Evolutionary conservation across 2,888 invertebrate genomes (phyloP), one percentile per base, ranked within the genome.

Genomic region (Zeuzera pyrina): DNA sequence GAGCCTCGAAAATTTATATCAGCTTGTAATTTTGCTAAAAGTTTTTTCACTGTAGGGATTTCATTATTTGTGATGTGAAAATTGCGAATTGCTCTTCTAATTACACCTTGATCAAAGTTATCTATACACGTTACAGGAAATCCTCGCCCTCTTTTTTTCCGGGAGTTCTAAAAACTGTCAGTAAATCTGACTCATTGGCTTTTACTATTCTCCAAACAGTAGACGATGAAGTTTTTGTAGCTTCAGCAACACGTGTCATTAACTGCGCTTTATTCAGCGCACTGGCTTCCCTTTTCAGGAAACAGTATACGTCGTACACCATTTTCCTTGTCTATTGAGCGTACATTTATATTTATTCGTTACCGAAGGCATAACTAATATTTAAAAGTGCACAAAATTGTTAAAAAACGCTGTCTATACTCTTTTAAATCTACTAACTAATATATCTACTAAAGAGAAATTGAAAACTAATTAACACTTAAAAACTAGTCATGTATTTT

Each of bases 261-360:
- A 22, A 10, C 11, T 22, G 22, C n/a, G 10, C 3, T 22, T 22
- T 11, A 2, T 0, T 6, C n/a, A 22, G 11, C n/a, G n/a, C n/a
- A 3, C 10, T 2, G 22, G 4, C 2, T 2, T 22, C 22, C 11
- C 11, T 22, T 22, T 22, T 22, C 10, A 22, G n/a, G 11, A 22
- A 22, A 11, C 22, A 22, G 8, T 22, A 22, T 10, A 22, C 10
- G 22, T 22, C 10, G 10, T 22, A 22, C n/a, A 22, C 11, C n/a
- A 22, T 8, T 11, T 22, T 22, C 4, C 5, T 7, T 22, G 22
- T 22, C 22, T 22, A n/a, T 7, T 22, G 4, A 22, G n/a, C 11
- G 22, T 22, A n/a, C 29, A 39, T n/a, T n/a, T n/a, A n/a, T n/a
- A n/a, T n/a, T n/a, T n/a, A 34, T 31, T 30, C 34, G 37, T 29